Percentiles rank a stretch among this genome's conserved stretches.
These are phyloP conservation scores for Bos javanicus DNA, from an alignment of 2,113 vertebrate species.

Conservation along the genomic window DNA sequence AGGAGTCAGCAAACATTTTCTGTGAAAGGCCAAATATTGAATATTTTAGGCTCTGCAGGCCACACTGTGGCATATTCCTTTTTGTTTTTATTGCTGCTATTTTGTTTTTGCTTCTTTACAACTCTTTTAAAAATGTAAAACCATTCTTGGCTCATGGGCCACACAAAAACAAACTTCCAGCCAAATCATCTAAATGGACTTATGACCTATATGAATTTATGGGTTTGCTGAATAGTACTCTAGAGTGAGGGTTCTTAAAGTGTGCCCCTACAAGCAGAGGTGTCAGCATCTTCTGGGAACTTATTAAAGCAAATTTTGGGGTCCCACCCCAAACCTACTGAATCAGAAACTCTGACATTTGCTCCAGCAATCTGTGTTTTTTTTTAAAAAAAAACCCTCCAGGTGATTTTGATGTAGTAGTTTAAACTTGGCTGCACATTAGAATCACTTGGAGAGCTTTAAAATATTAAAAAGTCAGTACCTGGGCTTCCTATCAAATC, in stretches of 20 bases:
- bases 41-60: not conserved
- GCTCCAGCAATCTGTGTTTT: not conserved
- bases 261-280: not conserved
- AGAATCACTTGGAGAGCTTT: not conserved
- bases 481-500: not conserved
- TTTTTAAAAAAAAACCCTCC: not conserved
- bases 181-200: not conserved
- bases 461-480: not conserved
- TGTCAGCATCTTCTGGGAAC: not conserved
- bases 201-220: not conserved
- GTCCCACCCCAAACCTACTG: not conserved
- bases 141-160: not conserved
- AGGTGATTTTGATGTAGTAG: not conserved
- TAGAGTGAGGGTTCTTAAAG: not conserved
- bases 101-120: constrained; percentile 6
- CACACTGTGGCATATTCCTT: not conserved
- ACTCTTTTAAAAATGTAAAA: not conserved
- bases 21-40: not conserved
- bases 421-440: not conserved
- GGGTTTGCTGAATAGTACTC: not conserved
- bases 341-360: not conserved
- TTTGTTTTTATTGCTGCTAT: not conserved
- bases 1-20: not conserved
- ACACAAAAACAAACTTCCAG: not conserved
- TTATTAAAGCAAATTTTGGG: not conserved